Evolutionary conservation across 2,888 invertebrate species (phyloP).

Genomic region (Leptogaster cylindrica): DNA sequence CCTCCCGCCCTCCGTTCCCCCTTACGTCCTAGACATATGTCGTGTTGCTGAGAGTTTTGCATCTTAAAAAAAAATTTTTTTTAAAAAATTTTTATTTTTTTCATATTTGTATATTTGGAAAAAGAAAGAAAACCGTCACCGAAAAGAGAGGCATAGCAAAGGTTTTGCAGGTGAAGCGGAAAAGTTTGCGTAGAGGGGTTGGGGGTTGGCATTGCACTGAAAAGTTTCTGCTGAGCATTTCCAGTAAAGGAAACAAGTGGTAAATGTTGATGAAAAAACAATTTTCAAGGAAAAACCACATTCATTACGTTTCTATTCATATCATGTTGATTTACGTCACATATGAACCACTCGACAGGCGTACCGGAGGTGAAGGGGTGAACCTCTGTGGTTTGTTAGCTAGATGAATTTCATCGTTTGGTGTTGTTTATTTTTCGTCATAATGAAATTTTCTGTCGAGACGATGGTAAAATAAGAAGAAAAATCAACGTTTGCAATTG

Average conservation of each 20-base stretch:
- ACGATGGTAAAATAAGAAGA: conserved; percentile 16
- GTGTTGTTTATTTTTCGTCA: too few relatives aligned
- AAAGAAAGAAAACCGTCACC: conserved; percentile 17
- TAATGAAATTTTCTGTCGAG: conserved; percentile 28
- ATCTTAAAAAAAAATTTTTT: too few relatives aligned
- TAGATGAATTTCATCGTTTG: conserved; percentile 26
- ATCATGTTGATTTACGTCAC: conserved; percentile 39
- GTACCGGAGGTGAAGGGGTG: background rate
- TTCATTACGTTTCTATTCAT: conserved; percentile 37
- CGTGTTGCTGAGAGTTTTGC: conserved; percentile 38
- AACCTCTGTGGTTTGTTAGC: too few relatives aligned
- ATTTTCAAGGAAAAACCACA: conserved; percentile 37
- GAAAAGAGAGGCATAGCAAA: too few relatives aligned
- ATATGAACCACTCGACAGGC: conserved; percentile 16
- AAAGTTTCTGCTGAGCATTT: conserved; percentile 13
- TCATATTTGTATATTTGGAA: background rate
- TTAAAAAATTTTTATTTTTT: conserved; percentile 27
- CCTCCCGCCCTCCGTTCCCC: background rate
- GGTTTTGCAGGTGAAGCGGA: conserved; percentile 8
- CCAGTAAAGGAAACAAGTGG: conserved; percentile 14
- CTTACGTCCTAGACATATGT: conserved; percentile 28
- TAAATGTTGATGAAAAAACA: conserved; percentile 38
- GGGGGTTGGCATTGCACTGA: background rate
- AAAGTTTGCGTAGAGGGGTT: background rate
- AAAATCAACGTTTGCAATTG: conserved; percentile 17